Evolutionary conservation across 1,140 invertebrate species (phyloP).

Genomic region (Zelostemma sp.): DNA sequence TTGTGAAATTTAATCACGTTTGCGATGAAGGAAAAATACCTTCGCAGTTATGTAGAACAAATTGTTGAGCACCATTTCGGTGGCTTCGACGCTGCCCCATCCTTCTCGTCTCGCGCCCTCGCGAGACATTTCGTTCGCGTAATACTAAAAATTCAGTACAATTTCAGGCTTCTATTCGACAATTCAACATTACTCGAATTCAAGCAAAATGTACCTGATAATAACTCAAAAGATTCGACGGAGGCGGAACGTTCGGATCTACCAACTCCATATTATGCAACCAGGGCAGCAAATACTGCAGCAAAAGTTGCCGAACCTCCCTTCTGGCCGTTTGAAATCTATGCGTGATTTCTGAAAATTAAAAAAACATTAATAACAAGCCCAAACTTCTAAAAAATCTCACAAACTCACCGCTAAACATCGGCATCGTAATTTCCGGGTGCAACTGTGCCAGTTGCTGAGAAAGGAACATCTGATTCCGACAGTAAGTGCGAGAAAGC

Average conservation of each 20-base stretch:
- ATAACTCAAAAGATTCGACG: conserved; percentile 82
- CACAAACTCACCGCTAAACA: conserved; percentile 90
- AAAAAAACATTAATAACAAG: conserved; percentile 11
- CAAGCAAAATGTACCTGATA: conserved; percentile 75
- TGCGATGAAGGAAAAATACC: conserved; percentile 69
- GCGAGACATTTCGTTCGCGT: conserved; percentile 76
- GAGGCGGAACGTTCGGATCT: conserved; percentile 92
- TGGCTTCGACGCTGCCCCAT: conserved; percentile 98
- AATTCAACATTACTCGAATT: too few species aligned
- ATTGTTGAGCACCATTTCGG: conserved; percentile 99
- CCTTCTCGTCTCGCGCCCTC: conserved; percentile 84
- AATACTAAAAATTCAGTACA: conserved; percentile 75
- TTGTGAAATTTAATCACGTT: too few species aligned
- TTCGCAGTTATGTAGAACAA: conserved; percentile 98
- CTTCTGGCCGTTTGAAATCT: conserved; percentile 95
- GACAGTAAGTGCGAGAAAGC: conserved; percentile 88
- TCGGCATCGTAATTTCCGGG: conserved; percentile 98
- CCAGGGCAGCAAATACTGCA: conserved; percentile 97
- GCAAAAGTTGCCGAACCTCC: conserved; percentile 87
- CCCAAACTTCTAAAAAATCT: background rate
- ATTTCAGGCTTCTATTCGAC: too few species aligned
- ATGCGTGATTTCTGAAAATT: conserved; percentile 89
- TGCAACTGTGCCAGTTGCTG: conserved; percentile 93
- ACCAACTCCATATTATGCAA: conserved; percentile 98
- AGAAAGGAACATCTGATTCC: conserved; percentile 92